Evolutionary conservation across 2,888 invertebrate species (phyloP), one percentile per base, ranked within the genome.

Genomic region (Eledona agricola): DNA sequence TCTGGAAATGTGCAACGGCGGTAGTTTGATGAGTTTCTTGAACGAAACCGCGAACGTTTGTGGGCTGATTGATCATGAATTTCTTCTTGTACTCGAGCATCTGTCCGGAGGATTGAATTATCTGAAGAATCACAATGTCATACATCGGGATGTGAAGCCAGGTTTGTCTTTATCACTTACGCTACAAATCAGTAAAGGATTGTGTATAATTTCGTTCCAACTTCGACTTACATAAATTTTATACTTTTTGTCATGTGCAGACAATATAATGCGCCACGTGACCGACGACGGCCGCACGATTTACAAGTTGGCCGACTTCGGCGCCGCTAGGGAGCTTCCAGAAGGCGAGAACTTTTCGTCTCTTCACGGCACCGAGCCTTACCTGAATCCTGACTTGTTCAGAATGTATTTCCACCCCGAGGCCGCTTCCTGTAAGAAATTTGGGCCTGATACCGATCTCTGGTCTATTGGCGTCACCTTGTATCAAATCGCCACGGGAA

Each of bases 91-190:
- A 4, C 22, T 42, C 9, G 16, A 40, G 9, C 26, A 50, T 12
- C 17, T 50, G 22, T 26, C 50, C 16, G 32, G 13, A 11, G 50
- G 31, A 12, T 15, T 50, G 25, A 25, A 29, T 5, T 42, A 42
- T 25, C 7, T 50, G 42, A 29, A 40, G 20, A 23, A 19, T 5
- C 42, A 40, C 17, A 12, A 50, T 11, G 15, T 40, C 1, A 40
- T 50, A 1, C 50, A 50, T 25, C 50, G 50, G 3, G 50, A 50
- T 19, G 29, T 50, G 5, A 50, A 50, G 29, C 50, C 50, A 50
- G 50, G 50, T 50, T n/a, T n/a, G n/a, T n/a, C n/a, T n/a, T n/a
- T n/a, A n/a, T n/a, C n/a, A 25, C 19, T 5, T 6, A 6, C 19
- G 19, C 4, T 19, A 19, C 6, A 5, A 19, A 6, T 19, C 4